These are phyloP conservation scores for Atrina japonica DNA, from an alignment of 2,888 invertebrate genomes.

Conservation along the genomic window DNA sequence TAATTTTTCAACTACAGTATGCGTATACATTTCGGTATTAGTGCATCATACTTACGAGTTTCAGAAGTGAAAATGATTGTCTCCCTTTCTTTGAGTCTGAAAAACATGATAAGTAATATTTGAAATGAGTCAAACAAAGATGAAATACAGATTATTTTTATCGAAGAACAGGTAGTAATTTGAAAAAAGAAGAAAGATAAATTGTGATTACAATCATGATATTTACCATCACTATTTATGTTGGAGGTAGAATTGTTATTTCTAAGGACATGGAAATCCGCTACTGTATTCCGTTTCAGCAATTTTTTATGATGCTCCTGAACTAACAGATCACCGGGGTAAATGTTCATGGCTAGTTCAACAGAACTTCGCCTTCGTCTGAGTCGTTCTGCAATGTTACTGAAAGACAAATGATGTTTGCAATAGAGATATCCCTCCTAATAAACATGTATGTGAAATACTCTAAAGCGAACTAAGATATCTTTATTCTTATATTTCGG, in stretches of 20 bases:
- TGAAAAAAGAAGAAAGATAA: background rate
- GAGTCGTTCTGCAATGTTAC: constrained; percentile 67
- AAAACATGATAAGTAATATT: constrained; percentile 36
- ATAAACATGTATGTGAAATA: background rate
- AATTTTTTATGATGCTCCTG: constrained; percentile 76
- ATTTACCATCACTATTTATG: constrained; percentile 51
- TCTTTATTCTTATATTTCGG: no score
- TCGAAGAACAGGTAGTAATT: background rate
- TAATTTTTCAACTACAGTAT: no score
- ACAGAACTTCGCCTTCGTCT: constrained; percentile 76
- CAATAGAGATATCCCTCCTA: background rate
- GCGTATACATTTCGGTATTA: no score
- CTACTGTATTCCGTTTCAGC: constrained; percentile 78
- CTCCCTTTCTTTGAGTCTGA: constrained; percentile 69
- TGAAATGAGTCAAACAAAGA: background rate
- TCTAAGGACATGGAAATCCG: constrained; percentile 76
- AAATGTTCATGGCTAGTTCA: constrained; percentile 76
- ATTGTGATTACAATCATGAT: background rate
- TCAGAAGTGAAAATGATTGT: constrained; percentile 74
- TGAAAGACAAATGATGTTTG: constrained; percentile 35
- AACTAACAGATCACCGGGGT: constrained; percentile 78
- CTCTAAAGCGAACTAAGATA: no score
- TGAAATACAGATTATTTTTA: background rate
- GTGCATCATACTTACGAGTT: constrained; percentile 70
- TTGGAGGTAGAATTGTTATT: constrained; percentile 51